Evolutionary conservation across 2,797 vertebrate species (phyloP).

Genomic region (Buceros bicornis): DNA sequence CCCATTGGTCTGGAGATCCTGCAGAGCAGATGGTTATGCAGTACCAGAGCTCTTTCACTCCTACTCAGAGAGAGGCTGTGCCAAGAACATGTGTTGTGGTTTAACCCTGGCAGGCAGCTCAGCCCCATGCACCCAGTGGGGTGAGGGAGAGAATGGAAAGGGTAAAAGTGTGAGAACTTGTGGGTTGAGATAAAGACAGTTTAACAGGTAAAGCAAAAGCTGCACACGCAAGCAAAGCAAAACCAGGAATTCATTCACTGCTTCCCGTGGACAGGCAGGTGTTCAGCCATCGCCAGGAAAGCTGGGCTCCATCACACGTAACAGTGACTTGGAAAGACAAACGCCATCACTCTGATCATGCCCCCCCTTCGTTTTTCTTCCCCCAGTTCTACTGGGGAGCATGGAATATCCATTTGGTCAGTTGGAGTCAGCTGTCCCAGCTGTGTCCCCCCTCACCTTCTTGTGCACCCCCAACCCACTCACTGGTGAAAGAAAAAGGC

Average conservation of each 20-base stretch:
- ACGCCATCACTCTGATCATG: accelerated
- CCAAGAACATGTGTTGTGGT: not conserved
- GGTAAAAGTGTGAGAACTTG: not conserved
- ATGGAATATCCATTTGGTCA: too few relatives aligned
- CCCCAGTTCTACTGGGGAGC: too few relatives aligned
- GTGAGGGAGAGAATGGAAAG: accelerated
- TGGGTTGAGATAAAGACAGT: too few relatives aligned
- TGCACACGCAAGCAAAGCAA: too few relatives aligned
- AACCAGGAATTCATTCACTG: not conserved
- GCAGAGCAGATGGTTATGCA: not conserved
- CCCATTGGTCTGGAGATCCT: not conserved
- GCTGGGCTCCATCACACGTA: not conserved
- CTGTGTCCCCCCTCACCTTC: not conserved
- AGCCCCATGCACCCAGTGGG: not conserved
- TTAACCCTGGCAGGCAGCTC: not conserved
- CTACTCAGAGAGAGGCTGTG: not conserved
- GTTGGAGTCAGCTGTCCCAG: not conserved
- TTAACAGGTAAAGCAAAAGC: too few relatives aligned
- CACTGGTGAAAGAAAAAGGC: not conserved
- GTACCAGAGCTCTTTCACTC: not conserved
- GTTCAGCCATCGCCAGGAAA: not conserved
- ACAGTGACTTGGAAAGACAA: not conserved
- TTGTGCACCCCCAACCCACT: not conserved
- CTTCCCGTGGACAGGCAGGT: too few relatives aligned
- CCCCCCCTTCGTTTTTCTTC: not conserved